phyloP scores from a whole-genome alignment of 2,888 invertebrate genomes.

The Trichopria drosophilae region DNA sequence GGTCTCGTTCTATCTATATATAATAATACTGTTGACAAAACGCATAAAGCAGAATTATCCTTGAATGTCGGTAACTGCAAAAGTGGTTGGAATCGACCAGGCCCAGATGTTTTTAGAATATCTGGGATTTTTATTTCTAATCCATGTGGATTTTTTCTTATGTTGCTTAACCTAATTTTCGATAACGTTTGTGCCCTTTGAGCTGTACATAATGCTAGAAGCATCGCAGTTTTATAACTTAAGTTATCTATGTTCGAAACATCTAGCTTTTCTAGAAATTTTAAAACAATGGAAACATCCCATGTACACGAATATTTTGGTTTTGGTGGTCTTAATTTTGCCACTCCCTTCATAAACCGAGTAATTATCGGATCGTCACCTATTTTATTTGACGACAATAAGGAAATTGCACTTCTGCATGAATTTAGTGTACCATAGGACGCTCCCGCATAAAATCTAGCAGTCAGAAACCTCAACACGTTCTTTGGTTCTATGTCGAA shows the following conservation, averaged over 20 bases:
- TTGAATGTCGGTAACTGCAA: conserved; percentile 2
- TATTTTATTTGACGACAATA: conserved; percentile 11
- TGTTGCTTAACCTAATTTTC: conserved; percentile 1
- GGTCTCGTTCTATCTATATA: conserved; percentile 5
- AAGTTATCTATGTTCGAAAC: conserved; percentile 9
- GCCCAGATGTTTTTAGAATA: conserved; percentile 9
- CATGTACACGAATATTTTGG: conserved; percentile 28
- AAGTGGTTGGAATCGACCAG: conserved; percentile 3
- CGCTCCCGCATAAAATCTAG: conserved; percentile 17
- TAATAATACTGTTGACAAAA: background rate
- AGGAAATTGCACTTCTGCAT: conserved; percentile 21
- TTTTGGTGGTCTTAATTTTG: conserved; percentile 20
- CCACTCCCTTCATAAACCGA: conserved; percentile 28
- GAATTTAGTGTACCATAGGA: conserved; percentile 26
- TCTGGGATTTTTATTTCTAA: conserved; percentile 13
- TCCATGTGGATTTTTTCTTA: background rate
- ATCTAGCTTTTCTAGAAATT: conserved; percentile 7
- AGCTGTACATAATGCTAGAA: conserved; percentile 16
- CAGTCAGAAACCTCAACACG: too few relatives aligned
- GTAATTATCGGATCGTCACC: conserved; percentile 11
- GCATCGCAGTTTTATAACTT: conserved; percentile 4
- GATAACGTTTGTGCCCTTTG: conserved; percentile 12
- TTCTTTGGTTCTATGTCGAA: conserved; percentile 7
- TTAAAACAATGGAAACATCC: conserved; percentile 24
- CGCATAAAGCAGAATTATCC: conserved; percentile 1